A percentile compares a stretch with the other conserved stretches of the same genome.
These are phyloP conservation scores for Erythrocebus patas DNA, from an alignment of 2,113 vertebrate species.

Conservation along the genomic window DNA sequence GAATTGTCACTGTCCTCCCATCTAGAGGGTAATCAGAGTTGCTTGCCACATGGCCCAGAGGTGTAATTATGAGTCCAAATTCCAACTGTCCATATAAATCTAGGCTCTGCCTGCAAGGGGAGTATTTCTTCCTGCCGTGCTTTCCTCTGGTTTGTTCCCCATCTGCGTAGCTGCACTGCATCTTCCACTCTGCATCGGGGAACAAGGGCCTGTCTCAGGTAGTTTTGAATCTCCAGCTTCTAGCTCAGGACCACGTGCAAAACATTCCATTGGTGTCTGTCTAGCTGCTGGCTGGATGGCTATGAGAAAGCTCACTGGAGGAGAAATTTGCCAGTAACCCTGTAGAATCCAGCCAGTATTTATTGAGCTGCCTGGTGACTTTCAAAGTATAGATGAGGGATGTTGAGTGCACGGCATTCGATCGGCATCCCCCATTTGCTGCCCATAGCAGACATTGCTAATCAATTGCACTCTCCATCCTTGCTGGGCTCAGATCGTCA, in stretches of 20 bases:
- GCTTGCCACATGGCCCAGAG: rapidly evolving
- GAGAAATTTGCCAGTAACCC: neutral
- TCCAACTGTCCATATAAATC: rapidly evolving
- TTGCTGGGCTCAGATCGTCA: neutral
- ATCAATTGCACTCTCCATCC: neutral
- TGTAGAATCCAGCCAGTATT: neutral
- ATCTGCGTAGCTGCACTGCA: rapidly evolving
- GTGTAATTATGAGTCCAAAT: neutral
- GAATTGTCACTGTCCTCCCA: neutral
- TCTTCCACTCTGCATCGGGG: too few species aligned
- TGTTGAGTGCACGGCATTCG: rapidly evolving
- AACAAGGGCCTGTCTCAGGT: rapidly evolving
- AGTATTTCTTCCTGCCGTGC: neutral
- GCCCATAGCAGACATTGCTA: neutral
- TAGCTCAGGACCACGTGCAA: too few species aligned
- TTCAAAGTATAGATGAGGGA: neutral
- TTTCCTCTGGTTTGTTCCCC: neutral
- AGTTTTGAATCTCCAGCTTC: neutral
- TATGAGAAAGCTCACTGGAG: neutral
- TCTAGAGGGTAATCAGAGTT: neutral
- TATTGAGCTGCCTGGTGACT: neutral
- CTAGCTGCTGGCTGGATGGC: neutral
- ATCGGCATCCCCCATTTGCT: neutral
- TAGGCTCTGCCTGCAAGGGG: neutral
- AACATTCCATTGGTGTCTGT: neutral